A percentile compares a stretch with the other conserved stretches of the same genome.
Evolutionary conservation across 1,140 invertebrate genomes (phyloP).

Genomic region (Dendroctonus valens): DNA sequence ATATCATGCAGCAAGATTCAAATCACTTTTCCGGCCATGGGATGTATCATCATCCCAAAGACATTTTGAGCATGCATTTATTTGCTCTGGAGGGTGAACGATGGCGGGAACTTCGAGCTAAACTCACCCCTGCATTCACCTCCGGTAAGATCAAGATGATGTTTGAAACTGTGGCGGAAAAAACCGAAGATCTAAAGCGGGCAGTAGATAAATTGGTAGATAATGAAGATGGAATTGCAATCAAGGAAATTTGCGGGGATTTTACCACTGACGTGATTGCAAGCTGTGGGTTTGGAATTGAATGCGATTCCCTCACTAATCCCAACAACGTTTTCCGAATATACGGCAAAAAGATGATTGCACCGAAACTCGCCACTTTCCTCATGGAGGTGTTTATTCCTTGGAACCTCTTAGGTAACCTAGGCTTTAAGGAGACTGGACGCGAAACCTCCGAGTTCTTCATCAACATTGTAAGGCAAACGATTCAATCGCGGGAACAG

Average conservation of each 20-base stretch:
- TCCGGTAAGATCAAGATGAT: slow-evolving; percentile 46
- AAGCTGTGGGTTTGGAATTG: slow-evolving; percentile 51
- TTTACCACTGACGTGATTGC: slow-evolving; percentile 33
- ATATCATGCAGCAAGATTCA: slow-evolving; percentile 54
- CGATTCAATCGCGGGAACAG: slow-evolving; percentile 50
- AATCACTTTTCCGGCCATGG: slow-evolving; percentile 52
- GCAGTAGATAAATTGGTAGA: slow-evolving; percentile 11
- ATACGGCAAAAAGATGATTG: slow-evolving; percentile 40
- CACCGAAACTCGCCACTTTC: slow-evolving; percentile 40
- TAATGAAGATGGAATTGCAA: slow-evolving; percentile 11
- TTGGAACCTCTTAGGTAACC: not conserved
- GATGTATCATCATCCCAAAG: slow-evolving; percentile 49
- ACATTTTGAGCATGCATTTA: slow-evolving; percentile 51
- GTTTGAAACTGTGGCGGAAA: slow-evolving; percentile 35
- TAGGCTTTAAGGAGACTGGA: slow-evolving; percentile 37
- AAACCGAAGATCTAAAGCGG: slow-evolving; percentile 19
- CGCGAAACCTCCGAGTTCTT: slow-evolving; percentile 48
- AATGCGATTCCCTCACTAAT: slow-evolving; percentile 41
- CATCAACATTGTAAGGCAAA: slow-evolving; percentile 48
- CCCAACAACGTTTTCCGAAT: slow-evolving; percentile 52
- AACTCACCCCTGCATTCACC: slow-evolving; percentile 56
- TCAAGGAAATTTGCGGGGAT: slow-evolving; percentile 29
- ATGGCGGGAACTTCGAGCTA: slow-evolving; percentile 53
- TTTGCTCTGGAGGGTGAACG: slow-evolving; percentile 49
- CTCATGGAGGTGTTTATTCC: not conserved